These are phyloP conservation scores for Achlya flavicornis DNA, from an alignment of 2,888 invertebrate genomes.

Conservation along the genomic window DNA sequence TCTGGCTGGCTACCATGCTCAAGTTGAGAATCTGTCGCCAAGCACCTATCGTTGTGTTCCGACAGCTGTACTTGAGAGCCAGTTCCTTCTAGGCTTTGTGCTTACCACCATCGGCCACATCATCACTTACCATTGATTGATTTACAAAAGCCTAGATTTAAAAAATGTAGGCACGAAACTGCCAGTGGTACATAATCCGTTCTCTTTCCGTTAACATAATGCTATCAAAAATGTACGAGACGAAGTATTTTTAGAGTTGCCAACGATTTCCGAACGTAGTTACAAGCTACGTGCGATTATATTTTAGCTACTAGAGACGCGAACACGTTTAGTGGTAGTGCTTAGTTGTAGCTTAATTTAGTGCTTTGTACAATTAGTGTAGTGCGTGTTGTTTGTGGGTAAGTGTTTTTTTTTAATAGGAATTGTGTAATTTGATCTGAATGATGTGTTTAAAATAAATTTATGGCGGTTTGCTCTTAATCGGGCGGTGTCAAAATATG, in stretches of 20 bases:
- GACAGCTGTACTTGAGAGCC: too few relatives aligned
- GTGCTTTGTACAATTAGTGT: conserved; percentile 5
- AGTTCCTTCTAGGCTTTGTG: too few relatives aligned
- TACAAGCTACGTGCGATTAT: not conserved
- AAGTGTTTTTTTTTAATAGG: not conserved
- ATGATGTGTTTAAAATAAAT: conserved; percentile 1
- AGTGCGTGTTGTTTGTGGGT: not conserved
- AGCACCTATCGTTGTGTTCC: too few relatives aligned
- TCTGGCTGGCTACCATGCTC: too few relatives aligned
- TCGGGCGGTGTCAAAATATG: conserved; percentile 16
- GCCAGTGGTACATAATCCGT: not conserved
- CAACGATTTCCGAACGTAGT: conserved; percentile 39
- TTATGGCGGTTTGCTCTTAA: conserved; percentile 24
- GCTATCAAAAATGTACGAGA: conserved; percentile 46
- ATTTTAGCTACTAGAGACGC: conserved; percentile 8
- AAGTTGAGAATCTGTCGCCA: too few relatives aligned
- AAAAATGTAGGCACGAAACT: too few relatives aligned
- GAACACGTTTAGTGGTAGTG: conserved; percentile 4
- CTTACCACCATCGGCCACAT: too few relatives aligned
- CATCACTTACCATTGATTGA: too few relatives aligned
- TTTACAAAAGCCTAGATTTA: too few relatives aligned
- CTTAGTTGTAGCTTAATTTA: conserved; percentile 7
- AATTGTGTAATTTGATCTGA: not conserved
- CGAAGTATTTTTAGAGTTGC: conserved; percentile 54
- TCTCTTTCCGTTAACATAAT: conserved; percentile 21